phyloP scores from a whole-genome alignment of 2,888 invertebrate species.

The Camptogramma bilineatum region DNA sequence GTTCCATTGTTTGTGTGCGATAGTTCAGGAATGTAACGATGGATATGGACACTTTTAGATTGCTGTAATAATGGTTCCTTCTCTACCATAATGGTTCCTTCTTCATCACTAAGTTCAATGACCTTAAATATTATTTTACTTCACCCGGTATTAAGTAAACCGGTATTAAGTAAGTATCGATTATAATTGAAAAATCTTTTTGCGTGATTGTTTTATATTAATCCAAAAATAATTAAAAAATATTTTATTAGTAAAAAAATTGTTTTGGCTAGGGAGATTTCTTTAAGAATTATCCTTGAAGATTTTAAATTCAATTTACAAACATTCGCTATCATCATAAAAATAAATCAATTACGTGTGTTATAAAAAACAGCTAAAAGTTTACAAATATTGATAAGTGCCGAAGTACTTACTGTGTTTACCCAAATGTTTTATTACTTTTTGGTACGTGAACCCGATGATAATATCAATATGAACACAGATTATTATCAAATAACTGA shows the following conservation, averaged over 20 bases:
- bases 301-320: slow-evolving; percentile 1
- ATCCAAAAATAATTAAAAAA: not conserved
- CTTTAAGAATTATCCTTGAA: not conserved
- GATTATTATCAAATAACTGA: not conserved
- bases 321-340: not conserved
- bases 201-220: not conserved
- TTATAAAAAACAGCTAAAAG: slow-evolving; percentile 13
- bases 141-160: too few relatives aligned
- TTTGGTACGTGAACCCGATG: slow-evolving; percentile 18
- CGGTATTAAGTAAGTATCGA: too few relatives aligned
- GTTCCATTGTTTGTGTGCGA: slow-evolving; percentile 24
- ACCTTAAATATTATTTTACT: not conserved
- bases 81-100: not conserved
- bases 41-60: not conserved
- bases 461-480: slow-evolving; percentile 18
- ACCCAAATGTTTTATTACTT: slow-evolving; percentile 25
- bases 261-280: not conserved
- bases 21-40: slow-evolving; percentile 18
- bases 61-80: too few relatives aligned
- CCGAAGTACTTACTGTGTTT: slow-evolving; percentile 5
- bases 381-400: slow-evolving; percentile 23
- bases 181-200: not conserved
- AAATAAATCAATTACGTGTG: slow-evolving; percentile 11
- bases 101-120: not conserved
- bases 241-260: not conserved